phyloP scores from a whole-genome alignment of 2,797 vertebrate genomes.

The Sebastes melanostomus region DNA sequence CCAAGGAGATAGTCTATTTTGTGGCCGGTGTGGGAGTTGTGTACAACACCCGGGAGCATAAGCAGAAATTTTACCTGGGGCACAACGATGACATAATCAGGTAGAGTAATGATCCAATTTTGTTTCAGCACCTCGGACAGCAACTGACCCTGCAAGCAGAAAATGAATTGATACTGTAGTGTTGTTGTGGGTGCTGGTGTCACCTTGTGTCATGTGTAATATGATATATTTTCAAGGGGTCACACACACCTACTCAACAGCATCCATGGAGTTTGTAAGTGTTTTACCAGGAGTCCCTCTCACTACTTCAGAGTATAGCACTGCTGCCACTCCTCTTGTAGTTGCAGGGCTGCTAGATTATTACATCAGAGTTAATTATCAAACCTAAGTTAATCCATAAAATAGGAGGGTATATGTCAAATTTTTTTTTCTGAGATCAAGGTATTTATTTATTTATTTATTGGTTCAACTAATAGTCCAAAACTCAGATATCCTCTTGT shows the following conservation, averaged over 20 bases:
- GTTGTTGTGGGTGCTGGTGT: conserved; percentile 54
- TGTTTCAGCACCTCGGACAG: conserved; percentile 75
- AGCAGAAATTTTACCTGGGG: conserved; percentile 99
- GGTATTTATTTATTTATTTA: not conserved
- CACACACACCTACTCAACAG: not conserved
- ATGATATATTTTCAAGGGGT: conserved; percentile 27
- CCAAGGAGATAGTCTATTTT: conserved; percentile 98
- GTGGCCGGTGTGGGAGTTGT: conserved; percentile 98
- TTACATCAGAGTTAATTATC: not conserved
- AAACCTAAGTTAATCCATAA: not conserved
- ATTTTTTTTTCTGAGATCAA: not conserved
- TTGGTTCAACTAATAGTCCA: no score
- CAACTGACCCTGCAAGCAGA: conserved; percentile 15
- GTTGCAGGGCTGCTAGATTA: not conserved
- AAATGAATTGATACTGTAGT: conserved; percentile 5
- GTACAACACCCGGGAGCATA: conserved; percentile 97
- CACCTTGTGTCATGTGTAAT: conserved; percentile 67
- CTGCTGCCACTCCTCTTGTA: conserved; percentile 19
- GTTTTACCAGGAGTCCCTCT: not conserved
- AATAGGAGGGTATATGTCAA: not conserved
- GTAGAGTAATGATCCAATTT: conserved; percentile 74
- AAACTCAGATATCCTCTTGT: not conserved
- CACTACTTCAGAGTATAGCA: not conserved
- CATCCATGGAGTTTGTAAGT: conserved; percentile 8
- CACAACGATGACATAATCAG: conserved; percentile 99